A percentile compares a stretch with the other conserved stretches of the same genome.
Evolutionary conservation across 2,797 vertebrate species (phyloP).

Genomic region (Rhynchonycteris naso): DNA sequence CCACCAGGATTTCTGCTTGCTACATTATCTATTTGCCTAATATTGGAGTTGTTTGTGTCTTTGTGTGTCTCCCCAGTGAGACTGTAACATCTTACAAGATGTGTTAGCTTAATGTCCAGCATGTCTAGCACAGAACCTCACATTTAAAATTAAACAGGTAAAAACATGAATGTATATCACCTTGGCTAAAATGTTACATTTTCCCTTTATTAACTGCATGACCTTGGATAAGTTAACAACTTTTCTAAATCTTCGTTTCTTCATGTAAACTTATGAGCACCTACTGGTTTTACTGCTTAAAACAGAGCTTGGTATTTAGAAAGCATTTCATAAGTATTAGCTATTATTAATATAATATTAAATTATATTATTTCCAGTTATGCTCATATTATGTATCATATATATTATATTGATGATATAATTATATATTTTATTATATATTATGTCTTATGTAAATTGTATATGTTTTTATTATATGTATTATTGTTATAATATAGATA

Average conservation of each 20-base stretch:
- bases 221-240: background rate
- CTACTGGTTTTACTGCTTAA: background rate
- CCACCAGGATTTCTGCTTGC: background rate
- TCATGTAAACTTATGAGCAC: background rate
- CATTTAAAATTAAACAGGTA: background rate
- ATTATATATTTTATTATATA: background rate
- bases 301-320: background rate
- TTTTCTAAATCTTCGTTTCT: background rate
- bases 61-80: background rate
- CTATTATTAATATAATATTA: background rate
- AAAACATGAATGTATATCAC: background rate
- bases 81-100: background rate
- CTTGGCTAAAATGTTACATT: background rate
- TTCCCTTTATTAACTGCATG: background rate
- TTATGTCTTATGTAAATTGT: background rate
- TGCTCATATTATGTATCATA: background rate
- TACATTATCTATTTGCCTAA: background rate
- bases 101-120: background rate
- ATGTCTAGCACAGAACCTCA: background rate
- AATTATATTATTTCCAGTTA: background rate
- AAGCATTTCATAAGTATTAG: background rate
- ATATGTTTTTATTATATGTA: background rate
- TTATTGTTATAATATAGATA: background rate
- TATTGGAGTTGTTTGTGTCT: background rate
- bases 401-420: background rate